A percentile compares a stretch with the other conserved stretches of the same genome.
Conservation (phyloP, 2,797 vertebrate species). For the Cynopterus sphinx region DNA sequence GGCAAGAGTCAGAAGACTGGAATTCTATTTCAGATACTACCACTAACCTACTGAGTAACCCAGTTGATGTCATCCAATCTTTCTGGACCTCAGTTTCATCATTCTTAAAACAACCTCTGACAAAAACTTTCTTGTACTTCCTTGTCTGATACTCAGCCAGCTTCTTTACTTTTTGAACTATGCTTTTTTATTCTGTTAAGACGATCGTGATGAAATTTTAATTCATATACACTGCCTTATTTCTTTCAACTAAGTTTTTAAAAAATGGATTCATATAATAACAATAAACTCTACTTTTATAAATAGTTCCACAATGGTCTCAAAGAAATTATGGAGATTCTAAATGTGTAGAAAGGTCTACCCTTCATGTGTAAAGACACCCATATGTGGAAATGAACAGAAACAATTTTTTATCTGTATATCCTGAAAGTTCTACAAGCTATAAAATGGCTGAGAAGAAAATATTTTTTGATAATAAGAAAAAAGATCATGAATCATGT, state of each 20-base stretch:
- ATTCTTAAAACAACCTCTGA: background rate
- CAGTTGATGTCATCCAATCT: background rate
- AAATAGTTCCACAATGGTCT: background rate
- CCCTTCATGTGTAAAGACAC: background rate
- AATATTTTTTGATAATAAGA: conserved; percentile 3
- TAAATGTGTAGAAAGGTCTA: background rate
- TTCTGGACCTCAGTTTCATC: background rate
- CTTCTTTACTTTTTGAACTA: background rate
- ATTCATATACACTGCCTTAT: background rate
- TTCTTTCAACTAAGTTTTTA: background rate
- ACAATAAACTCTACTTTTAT: background rate
- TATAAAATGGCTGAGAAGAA: background rate
- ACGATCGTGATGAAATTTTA: background rate
- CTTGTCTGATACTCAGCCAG: background rate
- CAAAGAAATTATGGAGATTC: background rate
- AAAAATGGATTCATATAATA: background rate
- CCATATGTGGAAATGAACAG: background rate
- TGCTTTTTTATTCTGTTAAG: background rate
- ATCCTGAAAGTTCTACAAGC: background rate
- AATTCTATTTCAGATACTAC: background rate
- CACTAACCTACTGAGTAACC: background rate
- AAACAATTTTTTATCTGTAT: background rate
- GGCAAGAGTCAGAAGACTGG: background rate
- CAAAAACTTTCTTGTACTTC: background rate
- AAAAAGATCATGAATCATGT: background rate